These are phyloP conservation scores for Pantala flavescens DNA, from an alignment of 1,140 invertebrate genomes.

Conservation along the genomic window DNA sequence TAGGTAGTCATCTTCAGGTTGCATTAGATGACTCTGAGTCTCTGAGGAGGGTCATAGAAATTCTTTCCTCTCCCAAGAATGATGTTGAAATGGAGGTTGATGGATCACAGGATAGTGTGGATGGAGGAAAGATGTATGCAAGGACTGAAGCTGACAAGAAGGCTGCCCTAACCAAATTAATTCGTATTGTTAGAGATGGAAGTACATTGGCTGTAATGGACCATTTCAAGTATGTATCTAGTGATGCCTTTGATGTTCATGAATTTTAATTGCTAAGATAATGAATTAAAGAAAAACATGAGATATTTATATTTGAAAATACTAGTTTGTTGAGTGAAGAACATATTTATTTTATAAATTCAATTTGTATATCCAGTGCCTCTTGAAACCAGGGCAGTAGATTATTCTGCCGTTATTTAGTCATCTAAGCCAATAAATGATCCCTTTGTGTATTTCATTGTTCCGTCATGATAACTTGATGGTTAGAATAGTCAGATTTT, in stretches of 20 bases:
- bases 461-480: too few species aligned
- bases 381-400: too few species aligned
- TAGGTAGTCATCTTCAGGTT: neutral
- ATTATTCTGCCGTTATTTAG: too few species aligned
- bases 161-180: conserved; percentile 35
- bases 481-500: too few species aligned
- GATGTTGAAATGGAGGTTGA: conserved; percentile 4
- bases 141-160: conserved; percentile 31
- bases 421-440: too few species aligned
- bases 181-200: conserved; percentile 37
- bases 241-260: neutral
- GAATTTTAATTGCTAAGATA: too few species aligned
- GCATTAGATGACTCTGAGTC: neutral
- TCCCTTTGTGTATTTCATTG: too few species aligned
- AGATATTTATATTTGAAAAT: too few species aligned
- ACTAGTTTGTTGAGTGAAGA: too few species aligned
- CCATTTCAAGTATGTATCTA: conserved; percentile 35
- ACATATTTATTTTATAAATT: too few species aligned
- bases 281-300: too few species aligned
- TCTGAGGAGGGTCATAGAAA: neutral
- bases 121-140: neutral
- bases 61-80: neutral
- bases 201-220: conserved; percentile 40
- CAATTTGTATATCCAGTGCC: too few species aligned
- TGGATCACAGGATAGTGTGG: conserved; percentile 10